phyloP scores from a whole-genome alignment of 2,888 invertebrate genomes.

The Drosophila ustulata region DNA sequence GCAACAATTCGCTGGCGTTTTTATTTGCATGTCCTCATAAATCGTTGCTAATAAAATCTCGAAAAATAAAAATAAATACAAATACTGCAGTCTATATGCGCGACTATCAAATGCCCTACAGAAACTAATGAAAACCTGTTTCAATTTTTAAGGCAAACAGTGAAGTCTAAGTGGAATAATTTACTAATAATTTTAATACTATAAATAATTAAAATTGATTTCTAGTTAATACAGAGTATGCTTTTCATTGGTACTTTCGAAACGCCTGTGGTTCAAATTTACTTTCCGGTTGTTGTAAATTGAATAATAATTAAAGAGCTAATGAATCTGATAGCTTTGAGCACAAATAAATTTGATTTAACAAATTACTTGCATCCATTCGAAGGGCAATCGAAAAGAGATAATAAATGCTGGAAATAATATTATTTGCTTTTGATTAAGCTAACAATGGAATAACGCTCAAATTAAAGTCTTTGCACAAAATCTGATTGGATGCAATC shows the following conservation, averaged over 20 bases:
- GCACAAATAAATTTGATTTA: constrained; percentile 13
- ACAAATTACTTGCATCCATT: constrained; percentile 26
- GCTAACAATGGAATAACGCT: too few relatives aligned
- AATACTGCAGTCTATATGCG: too few relatives aligned
- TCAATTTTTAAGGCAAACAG: not conserved
- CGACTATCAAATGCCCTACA: not conserved
- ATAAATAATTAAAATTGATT: not conserved
- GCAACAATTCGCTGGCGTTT: constrained; percentile 53
- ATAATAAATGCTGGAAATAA: not conserved
- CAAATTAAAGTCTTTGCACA: too few relatives aligned
- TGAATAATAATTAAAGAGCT: constrained; percentile 39
- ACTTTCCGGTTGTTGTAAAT: constrained; percentile 30
- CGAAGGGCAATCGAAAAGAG: not conserved
- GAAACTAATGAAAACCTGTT: not conserved
- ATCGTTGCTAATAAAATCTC: constrained; percentile 61
- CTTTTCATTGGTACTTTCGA: not conserved
- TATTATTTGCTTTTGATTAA: too few relatives aligned
- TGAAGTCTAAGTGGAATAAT: too few relatives aligned
- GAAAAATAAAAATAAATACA: not conserved
- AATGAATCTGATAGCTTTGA: constrained; percentile 24
- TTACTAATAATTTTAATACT: too few relatives aligned
- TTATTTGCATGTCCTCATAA: constrained; percentile 54
- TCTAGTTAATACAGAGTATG: too few relatives aligned
- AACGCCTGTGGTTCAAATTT: constrained; percentile 9
- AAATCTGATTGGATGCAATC: not conserved